Conservation (phyloP, 2,888 invertebrate genomes). For the Lutraria lutraria region DNA sequence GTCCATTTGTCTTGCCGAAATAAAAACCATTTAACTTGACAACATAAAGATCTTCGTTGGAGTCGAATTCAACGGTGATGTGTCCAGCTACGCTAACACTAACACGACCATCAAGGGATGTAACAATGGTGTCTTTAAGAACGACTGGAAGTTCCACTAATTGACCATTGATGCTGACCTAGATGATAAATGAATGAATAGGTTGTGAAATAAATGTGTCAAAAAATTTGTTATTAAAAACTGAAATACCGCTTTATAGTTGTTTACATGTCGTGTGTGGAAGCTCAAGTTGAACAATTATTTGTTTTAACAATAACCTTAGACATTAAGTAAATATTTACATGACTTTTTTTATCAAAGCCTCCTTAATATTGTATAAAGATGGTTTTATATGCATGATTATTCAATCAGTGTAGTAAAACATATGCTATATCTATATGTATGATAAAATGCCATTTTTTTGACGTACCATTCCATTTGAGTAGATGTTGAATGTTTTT, state of each 20-base stretch:
- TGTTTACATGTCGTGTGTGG: not conserved
- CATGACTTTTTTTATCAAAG: not conserved
- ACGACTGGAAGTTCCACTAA: constrained; percentile 90
- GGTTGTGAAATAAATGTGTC: not conserved
- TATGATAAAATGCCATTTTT: too few species aligned
- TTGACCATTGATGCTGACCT: constrained; percentile 23
- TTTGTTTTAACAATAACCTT: not conserved
- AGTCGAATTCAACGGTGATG: constrained; percentile 86
- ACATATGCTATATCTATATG: not conserved
- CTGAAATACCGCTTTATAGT: not conserved
- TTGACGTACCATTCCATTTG: constrained; percentile 71
- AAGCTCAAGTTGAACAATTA: not conserved
- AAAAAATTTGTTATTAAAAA: not conserved
- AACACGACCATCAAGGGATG: constrained; percentile 83
- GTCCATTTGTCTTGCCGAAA: constrained; percentile 94
- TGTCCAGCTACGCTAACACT: constrained; percentile 88
- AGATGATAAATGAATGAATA: not conserved
- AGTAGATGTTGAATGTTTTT: constrained; percentile 73
- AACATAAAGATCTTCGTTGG: constrained; percentile 87
- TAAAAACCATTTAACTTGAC: constrained; percentile 93
- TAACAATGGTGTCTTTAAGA: constrained; percentile 83
- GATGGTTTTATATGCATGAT: not conserved
- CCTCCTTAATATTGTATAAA: not conserved
- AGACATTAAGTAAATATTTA: not conserved
- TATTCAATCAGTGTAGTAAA: not conserved